These are phyloP conservation scores for Danaus melanippus DNA, from an alignment of 1,140 invertebrate genomes.

Conservation along the genomic window DNA sequence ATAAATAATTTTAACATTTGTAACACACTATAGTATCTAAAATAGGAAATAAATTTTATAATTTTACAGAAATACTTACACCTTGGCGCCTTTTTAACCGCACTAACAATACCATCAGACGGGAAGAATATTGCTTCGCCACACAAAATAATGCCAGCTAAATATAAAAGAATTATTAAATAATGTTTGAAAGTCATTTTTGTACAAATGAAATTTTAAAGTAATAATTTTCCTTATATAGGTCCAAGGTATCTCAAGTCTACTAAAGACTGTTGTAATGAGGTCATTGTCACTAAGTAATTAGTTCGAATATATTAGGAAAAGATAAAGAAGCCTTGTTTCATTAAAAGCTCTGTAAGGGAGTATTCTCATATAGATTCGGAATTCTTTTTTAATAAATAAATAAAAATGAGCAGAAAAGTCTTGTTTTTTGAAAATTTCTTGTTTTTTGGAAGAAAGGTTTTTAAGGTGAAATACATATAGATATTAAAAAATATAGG, in stretches of 20 bases:
- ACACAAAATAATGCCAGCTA: slow-evolving; percentile 9
- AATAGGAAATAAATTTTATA: neutral
- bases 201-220: slow-evolving; percentile 4
- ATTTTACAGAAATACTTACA: slow-evolving; percentile 36
- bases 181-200: slow-evolving; percentile 13
- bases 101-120: slow-evolving; percentile 31
- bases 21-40: too few relatives aligned
- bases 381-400: too few relatives aligned
- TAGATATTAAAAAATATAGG: too few relatives aligned
- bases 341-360: too few relatives aligned
- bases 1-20: neutral
- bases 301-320: slow-evolving; percentile 9
- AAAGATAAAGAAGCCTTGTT: slow-evolving; percentile 13
- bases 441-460: too few relatives aligned
- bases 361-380: too few relatives aligned
- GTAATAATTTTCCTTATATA: slow-evolving; percentile 17
- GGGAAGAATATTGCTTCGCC: slow-evolving; percentile 32
- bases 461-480: too few relatives aligned
- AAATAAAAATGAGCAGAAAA: too few relatives aligned
- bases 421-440: too few relatives aligned
- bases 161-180: slow-evolving; percentile 16
- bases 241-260: too few relatives aligned
- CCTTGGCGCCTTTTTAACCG: slow-evolving; percentile 48
- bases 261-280: slow-evolving; percentile 2
- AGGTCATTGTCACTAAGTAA: slow-evolving; percentile 44